Conservation (phyloP, 2,888 invertebrate species). For the Drosophila cyrtoloma region DNA sequence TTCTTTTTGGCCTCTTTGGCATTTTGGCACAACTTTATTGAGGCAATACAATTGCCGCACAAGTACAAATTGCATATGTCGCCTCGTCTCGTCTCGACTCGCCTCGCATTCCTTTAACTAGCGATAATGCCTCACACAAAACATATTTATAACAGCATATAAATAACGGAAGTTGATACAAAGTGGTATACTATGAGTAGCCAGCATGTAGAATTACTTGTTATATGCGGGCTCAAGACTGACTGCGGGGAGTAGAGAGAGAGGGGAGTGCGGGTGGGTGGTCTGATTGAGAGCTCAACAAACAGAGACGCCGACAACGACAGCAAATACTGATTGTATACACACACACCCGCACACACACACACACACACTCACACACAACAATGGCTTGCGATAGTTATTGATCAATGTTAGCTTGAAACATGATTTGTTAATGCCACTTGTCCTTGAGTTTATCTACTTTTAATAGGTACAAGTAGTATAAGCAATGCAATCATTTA, state of each 20-base stretch:
- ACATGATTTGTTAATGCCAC: constrained; percentile 15
- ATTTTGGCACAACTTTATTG: constrained; percentile 28
- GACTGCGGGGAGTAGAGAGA: constrained; percentile 19
- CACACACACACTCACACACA: neutral
- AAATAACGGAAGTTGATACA: constrained; percentile 67
- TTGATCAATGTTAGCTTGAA: constrained; percentile 1
- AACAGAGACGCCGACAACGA: neutral
- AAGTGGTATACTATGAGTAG: constrained; percentile 20
- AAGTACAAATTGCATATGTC: constrained; percentile 43
- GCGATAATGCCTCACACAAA: constrained; percentile 47
- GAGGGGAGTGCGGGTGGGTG: constrained; percentile 18
- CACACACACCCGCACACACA: neutral
- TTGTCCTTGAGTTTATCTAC: constrained; percentile 32
- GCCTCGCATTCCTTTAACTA: constrained; percentile 33
- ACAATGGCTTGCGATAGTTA: constrained; percentile 32
- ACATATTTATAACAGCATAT: constrained; percentile 1
- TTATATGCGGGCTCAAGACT: constrained; percentile 22
- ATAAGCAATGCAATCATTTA: constrained; percentile 12
- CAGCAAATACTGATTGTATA: constrained; percentile 5
- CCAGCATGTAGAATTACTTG: constrained; percentile 41
- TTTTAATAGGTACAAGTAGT: constrained; percentile 15
- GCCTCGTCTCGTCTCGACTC: neutral
- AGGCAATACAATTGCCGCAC: constrained; percentile 28
- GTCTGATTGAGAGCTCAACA: constrained; percentile 43
- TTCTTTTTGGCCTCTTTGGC: constrained; percentile 32